Base-by-base conservation (phyloP, 2,797 vertebrate genomes). In the Austrolebias charrua region DNA sequence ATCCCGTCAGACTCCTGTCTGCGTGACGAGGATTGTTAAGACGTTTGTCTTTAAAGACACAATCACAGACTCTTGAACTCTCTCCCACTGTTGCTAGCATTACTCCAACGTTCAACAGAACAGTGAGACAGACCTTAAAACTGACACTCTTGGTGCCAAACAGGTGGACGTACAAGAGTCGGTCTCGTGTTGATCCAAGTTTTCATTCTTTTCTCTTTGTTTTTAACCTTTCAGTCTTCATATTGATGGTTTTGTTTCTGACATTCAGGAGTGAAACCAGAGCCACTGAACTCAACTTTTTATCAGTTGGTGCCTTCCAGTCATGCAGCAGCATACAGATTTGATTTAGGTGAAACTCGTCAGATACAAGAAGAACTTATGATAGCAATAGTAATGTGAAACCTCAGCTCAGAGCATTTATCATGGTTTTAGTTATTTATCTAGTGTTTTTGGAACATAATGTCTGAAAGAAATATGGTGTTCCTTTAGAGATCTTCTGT, bases 351-450 rank as follows among this genome's bases (percentile, higher is more conserved):
- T 47, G 31, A 66, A 75, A 76, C 20, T 56, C 15, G 38, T 69
- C 63, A 62, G 47, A 73, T 20, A 55, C 55, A 67, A 61, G 53
- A 82, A 68, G 16, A 71, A 45, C 52, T 78, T 81, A 79, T 81
- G 60, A 75, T 71, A 60, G 52, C 18, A 60, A 31, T 50, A 58
- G 76, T 77, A 86, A 87, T 90, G 84, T 88, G 86, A 89, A 88
- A 77, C 66, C 60, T 61, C 71, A 86, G 48, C 42, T 57, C 59
- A 72, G 74, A 85, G 70, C 73, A 43, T 80, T 65, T 69, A 59
- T 73, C 64, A 31, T 60, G 78, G 73, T 79, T 84, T 81, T 86
- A 92, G 90, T 92, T 91, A 90, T 92, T 92, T 80, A 79, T 84
- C 55, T 19, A 47, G 55, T 75, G 60, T 58, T 54, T 56, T 82